These are phyloP conservation scores for Epirrita christyi DNA, from an alignment of 2,888 invertebrate genomes.

Conservation along the genomic window DNA sequence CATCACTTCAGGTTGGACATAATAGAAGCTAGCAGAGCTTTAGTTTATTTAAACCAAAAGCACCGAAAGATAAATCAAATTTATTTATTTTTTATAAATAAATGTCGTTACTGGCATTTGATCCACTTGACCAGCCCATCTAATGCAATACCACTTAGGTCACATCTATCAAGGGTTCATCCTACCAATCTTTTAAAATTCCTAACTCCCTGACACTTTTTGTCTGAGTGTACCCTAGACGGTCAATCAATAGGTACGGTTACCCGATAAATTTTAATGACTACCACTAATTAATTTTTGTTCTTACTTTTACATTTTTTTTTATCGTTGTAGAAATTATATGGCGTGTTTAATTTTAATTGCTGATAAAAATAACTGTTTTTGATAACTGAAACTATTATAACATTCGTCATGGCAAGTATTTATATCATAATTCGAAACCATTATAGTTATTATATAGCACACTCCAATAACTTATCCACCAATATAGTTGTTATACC, in stretches of 20 bases:
- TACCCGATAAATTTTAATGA: conserved; percentile 60
- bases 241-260: conserved; percentile 58
- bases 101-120: no score
- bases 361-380: conserved; percentile 32
- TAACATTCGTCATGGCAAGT: conserved; percentile 26
- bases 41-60: no score
- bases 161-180: no score
- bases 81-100: no score
- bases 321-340: conserved; percentile 28
- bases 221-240: conserved; percentile 43
- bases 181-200: neutral
- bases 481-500: no score
- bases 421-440: neutral
- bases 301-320: conserved; percentile 30
- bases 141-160: no score
- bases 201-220: neutral
- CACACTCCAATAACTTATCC: no score
- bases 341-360: conserved; percentile 37
- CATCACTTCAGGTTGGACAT: no score
- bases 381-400: conserved; percentile 30
- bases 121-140: no score
- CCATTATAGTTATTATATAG: no score
- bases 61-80: no score
- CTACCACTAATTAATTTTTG: conserved; percentile 29
- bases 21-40: no score